Base-by-base conservation (phyloP, 2,113 vertebrate genomes). In the Panurus biarmicus region DNA sequence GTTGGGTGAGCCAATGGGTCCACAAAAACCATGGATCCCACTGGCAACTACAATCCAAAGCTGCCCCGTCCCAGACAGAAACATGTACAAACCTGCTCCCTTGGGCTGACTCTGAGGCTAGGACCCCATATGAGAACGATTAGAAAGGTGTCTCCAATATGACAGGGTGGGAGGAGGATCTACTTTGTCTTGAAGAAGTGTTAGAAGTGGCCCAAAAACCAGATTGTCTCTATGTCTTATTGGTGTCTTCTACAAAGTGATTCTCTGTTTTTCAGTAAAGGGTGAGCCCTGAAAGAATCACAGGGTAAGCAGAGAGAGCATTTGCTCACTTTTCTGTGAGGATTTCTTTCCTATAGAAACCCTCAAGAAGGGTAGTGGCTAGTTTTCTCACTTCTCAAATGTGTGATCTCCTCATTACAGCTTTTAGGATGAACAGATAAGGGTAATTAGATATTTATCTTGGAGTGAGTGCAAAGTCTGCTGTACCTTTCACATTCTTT, bases 391-490 rank as follows among this genome's bases (percentile, higher is more conserved):
- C 9, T 69, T 66, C 40, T 56, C 61, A 78, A 11, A 20, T 45
- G 22, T 28, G 18, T 21, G 60, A 4, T 48, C 18, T n/a, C n/a
- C n/a, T 82, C 73, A 33, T 70, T 73, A 44, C 5, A 61, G 36
- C 25, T 92, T 85, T 89, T 23, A 89, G 57, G 53, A 90, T 60
- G n/a, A 93, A 36, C 12, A 88, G 42, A 72, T 69, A 65, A 51
- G 31, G 78, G 31, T 65, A 78, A 82, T 65, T 89, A 75, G 45
- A 42, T 93, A 69, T 78, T 91, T 85, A 17, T 81, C 23, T 35
- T 87, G 47, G 57, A 85, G 33, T 14, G 12, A 80, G 26, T 57
- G 48, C 40, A 45, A 87, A 35, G 45, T 71, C 62, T 87, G 57
- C 60, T 75, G 35, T 16, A 75, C 61, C 31, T 75, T 82, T 94